Evolutionary conservation across 2,113 vertebrate species (phyloP).

Genomic region (Campylomormyrus tamandua): DNA sequence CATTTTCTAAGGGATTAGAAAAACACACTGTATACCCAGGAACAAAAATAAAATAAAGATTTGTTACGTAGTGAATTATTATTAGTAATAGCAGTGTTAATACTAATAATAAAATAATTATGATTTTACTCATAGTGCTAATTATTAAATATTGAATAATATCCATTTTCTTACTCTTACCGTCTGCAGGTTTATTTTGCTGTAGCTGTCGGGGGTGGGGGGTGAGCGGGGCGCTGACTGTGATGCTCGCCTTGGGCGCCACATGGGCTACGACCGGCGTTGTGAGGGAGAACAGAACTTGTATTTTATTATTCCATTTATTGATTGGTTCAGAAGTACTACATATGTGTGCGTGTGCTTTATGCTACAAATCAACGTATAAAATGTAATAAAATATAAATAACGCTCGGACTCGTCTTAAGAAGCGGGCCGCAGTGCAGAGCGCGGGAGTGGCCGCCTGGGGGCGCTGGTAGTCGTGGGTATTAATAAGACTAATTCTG

Average conservation of each 20-base stretch:
- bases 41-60: no score
- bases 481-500: slow-evolving; percentile 14
- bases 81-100: not conserved
- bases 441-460: not conserved
- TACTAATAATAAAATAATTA: not conserved
- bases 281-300: not conserved
- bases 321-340: not conserved
- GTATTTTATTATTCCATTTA: not conserved
- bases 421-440: not conserved
- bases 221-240: not conserved
- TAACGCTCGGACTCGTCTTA: not conserved
- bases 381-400: not conserved
- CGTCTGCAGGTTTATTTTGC: not conserved
- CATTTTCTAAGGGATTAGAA: no score
- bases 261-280: not conserved
- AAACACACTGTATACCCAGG: no score
- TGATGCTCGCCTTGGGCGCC: not conserved
- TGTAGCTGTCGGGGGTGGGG: not conserved
- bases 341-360: not conserved
- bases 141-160: not conserved
- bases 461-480: not conserved
- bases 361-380: not conserved
- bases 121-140: not conserved
- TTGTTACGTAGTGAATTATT: not conserved
- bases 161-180: not conserved